Percentiles rank a stretch among this genome's conserved stretches.
phyloP scores from a whole-genome alignment of 2,888 invertebrate genomes.

The Rhingia campestris region DNA sequence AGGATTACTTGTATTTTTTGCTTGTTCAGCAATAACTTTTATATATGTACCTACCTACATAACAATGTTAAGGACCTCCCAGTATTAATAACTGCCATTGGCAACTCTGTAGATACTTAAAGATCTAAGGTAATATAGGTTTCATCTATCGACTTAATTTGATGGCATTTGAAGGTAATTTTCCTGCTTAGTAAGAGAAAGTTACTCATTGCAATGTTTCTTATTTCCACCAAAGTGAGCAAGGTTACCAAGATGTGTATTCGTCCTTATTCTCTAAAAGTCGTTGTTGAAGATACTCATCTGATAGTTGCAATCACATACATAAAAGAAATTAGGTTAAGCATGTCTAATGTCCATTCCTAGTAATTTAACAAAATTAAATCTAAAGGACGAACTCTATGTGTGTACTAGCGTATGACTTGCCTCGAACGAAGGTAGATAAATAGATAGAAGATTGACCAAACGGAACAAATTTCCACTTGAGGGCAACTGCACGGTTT shows the following conservation, averaged over 20 bases:
- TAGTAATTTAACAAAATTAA: constrained; percentile 65
- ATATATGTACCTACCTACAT: too few species aligned
- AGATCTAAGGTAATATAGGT: background rate
- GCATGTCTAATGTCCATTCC: constrained; percentile 58
- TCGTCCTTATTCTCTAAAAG: background rate
- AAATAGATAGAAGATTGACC: too few species aligned
- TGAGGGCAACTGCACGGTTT: constrained; percentile 29
- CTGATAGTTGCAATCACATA: constrained; percentile 42
- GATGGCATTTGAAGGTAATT: constrained; percentile 62
- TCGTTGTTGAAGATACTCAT: background rate
- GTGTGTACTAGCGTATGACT: constrained; percentile 1
- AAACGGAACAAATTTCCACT: constrained; percentile 22
- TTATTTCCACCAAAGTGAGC: constrained; percentile 15
- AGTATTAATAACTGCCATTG: too few species aligned
- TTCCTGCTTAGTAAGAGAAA: constrained; percentile 50
- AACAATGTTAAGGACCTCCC: too few species aligned
- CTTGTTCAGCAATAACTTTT: too few species aligned
- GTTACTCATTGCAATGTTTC: constrained; percentile 39
- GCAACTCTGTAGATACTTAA: too few species aligned
- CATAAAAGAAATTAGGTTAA: constrained; percentile 59
- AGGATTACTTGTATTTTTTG: too few species aligned
- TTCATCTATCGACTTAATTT: constrained; percentile 48
- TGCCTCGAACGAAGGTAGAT: background rate
- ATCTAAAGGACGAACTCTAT: constrained; percentile 16
- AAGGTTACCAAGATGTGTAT: constrained; percentile 15